Conservation (phyloP, 2,113 vertebrate species). For the Sander lucioperca region DNA sequence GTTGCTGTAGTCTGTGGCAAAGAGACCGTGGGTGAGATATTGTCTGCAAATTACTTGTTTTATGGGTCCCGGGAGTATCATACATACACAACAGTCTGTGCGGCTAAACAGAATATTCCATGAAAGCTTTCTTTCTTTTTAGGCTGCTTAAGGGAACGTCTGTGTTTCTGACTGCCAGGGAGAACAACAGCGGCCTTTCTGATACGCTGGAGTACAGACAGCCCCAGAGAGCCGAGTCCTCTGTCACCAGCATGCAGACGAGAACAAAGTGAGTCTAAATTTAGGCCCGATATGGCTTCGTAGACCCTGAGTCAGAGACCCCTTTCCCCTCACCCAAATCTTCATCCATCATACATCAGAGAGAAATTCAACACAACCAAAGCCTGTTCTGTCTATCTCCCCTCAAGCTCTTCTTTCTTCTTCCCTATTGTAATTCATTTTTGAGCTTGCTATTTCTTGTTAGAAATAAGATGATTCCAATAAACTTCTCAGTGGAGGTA, state of each 20-base stretch:
- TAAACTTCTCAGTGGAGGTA: slow-evolving; percentile 46
- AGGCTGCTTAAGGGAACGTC: slow-evolving; percentile 68
- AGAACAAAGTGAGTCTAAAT: slow-evolving; percentile 80
- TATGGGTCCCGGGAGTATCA: slow-evolving; percentile 72
- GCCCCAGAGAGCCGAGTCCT: slow-evolving; percentile 71
- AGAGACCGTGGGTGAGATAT: slow-evolving; percentile 73
- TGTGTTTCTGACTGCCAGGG: slow-evolving; percentile 71
- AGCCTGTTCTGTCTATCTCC: slow-evolving; percentile 28
- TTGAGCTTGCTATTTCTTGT: slow-evolving; percentile 22
- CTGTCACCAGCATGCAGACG: slow-evolving; percentile 70
- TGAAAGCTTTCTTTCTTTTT: slow-evolving; percentile 80
- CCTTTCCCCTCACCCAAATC: slow-evolving; percentile 42
- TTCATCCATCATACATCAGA: slow-evolving; percentile 60
- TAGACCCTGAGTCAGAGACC: slow-evolving; percentile 55
- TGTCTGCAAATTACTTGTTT: slow-evolving; percentile 79
- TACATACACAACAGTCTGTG: slow-evolving; percentile 71
- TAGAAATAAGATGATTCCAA: slow-evolving; percentile 38
- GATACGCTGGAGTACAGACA: slow-evolving; percentile 70
- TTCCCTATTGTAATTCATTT: slow-evolving; percentile 5
- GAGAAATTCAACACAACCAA: slow-evolving; percentile 43
- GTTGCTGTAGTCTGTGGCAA: slow-evolving; percentile 65
- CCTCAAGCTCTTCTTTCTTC: slow-evolving; percentile 24
- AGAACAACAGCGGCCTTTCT: slow-evolving; percentile 81
- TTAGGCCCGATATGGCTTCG: slow-evolving; percentile 62
- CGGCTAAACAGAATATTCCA: slow-evolving; percentile 79